Conservation (phyloP, 1,140 invertebrate species). For the Maniola jurtina region DNA sequence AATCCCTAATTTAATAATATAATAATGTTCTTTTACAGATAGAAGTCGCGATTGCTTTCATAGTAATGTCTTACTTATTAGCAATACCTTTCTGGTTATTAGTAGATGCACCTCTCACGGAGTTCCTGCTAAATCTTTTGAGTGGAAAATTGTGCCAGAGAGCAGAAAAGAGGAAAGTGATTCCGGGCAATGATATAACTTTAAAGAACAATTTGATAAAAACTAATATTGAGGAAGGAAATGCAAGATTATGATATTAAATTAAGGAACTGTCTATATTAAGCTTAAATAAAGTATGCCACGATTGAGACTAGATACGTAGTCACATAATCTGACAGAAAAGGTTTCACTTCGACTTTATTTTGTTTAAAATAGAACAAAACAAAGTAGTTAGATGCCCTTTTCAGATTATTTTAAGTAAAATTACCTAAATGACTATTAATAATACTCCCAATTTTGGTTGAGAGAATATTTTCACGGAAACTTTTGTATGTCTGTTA, state of each 20-base stretch:
- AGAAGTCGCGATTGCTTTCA: conserved; percentile 13
- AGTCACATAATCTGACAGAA: too few species aligned
- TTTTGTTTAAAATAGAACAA: too few species aligned
- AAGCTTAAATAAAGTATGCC: neutral
- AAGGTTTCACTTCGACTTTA: too few species aligned
- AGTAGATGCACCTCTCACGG: conserved; percentile 29
- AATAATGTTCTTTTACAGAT: conserved; percentile 12
- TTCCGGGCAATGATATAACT: neutral
- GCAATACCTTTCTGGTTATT: conserved; percentile 34
- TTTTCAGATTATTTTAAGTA: too few species aligned
- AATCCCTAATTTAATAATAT: too few species aligned
- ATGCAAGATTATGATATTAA: neutral
- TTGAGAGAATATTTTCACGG: too few species aligned
- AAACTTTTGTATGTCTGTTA: too few species aligned
- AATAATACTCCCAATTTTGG: too few species aligned
- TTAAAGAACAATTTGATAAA: neutral
- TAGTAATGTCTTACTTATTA: conserved; percentile 21
- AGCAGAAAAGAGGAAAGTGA: neutral
- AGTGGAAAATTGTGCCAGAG: neutral
- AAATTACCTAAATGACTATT: too few species aligned
- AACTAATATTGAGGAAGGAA: neutral
- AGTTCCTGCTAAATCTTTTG: conserved; percentile 13
- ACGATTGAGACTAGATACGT: too few species aligned
- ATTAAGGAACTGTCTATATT: neutral
- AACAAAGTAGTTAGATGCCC: too few species aligned